Percentiles rank a stretch among this genome's conserved stretches.
Evolutionary conservation across 2,113 vertebrate species (phyloP).

Genomic region (Prolemur simus): DNA sequence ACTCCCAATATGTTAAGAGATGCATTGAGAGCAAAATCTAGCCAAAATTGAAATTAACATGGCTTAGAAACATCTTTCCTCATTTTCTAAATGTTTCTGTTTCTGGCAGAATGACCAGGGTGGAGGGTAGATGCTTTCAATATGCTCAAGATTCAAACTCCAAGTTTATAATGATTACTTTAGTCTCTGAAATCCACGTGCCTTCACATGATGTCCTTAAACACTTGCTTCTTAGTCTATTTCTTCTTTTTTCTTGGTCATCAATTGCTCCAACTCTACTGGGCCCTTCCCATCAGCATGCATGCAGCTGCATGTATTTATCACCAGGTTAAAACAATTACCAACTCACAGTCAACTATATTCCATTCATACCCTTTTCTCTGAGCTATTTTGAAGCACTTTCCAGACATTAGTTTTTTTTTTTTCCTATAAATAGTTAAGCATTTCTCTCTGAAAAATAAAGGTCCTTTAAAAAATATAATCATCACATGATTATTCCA

Average conservation of each 20-base stretch:
- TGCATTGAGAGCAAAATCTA: not conserved
- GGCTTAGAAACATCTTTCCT: constrained; percentile 8
- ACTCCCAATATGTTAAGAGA: constrained; percentile 1
- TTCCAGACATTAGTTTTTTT: not conserved
- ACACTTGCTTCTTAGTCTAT: not conserved
- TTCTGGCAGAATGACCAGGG: not conserved
- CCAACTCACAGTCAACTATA: not conserved
- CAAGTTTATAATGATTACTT: not conserved
- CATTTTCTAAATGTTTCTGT: not conserved
- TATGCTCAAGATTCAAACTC: not conserved
- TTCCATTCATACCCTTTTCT: not conserved
- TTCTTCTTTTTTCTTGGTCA: not conserved
- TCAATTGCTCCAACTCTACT: not conserved
- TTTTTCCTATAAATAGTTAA: not conserved
- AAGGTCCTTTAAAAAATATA: not conserved
- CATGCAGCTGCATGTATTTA: too few species aligned
- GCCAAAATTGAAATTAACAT: constrained; percentile 30
- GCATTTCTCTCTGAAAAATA: not conserved
- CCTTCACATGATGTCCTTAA: not conserved
- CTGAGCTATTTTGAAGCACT: not conserved
- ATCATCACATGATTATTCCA: not conserved
- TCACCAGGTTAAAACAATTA: not conserved
- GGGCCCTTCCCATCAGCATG: not conserved
- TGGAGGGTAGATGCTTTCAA: not conserved
- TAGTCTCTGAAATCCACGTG: not conserved